A percentile compares a stretch with the other conserved stretches of the same genome.
Conservation (phyloP, 2,113 vertebrate genomes). For the Gorilla gorilla region DNA sequence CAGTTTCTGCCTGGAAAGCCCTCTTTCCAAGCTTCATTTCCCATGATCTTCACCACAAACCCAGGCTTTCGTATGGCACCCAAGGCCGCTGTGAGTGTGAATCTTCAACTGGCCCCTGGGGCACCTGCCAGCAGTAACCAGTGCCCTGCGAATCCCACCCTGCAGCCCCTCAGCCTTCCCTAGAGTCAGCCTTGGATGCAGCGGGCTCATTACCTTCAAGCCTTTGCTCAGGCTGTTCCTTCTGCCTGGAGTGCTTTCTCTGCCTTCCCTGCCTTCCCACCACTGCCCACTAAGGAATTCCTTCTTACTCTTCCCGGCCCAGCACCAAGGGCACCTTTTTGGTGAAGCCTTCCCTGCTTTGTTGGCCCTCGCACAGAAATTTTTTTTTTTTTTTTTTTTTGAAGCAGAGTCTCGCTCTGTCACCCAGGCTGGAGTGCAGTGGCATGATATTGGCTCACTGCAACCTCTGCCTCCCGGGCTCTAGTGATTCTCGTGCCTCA, state of each 20-base stretch:
- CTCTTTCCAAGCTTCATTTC: neutral
- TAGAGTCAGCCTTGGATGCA: neutral
- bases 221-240: neutral
- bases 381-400: neutral
- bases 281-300: neutral
- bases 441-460: too few species aligned
- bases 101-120: neutral
- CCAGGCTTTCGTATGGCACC: neutral
- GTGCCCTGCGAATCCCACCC: neutral
- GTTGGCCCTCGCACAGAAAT: neutral
- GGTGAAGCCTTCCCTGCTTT: neutral
- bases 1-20: slow-evolving; percentile 6
- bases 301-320: neutral
- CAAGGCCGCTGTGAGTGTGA: neutral
- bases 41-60: neutral
- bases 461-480: too few species aligned
- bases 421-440: too few species aligned
- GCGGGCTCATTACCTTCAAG: neutral
- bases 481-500: too few species aligned
- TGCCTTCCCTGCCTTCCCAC: neutral
- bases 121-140: neutral
- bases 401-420: too few species aligned
- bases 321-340: neutral
- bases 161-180: neutral
- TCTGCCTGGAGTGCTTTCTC: neutral